Percentiles rank a stretch among this genome's conserved stretches.
phyloP scores from a whole-genome alignment of 1,140 invertebrate genomes.

The Schlechtendalia chinensis region DNA sequence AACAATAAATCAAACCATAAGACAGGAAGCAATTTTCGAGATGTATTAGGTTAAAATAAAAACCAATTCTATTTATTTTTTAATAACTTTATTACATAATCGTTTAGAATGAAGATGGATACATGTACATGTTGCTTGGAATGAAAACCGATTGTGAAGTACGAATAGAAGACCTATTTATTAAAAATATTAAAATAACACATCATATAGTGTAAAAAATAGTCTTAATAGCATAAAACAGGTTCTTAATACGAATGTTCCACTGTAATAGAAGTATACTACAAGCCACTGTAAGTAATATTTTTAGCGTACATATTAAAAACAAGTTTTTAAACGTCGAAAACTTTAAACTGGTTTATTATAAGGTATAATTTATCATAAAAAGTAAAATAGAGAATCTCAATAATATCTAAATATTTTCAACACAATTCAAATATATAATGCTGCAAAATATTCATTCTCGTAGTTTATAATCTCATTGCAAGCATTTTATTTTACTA shows the following conservation, averaged over 20 bases:
- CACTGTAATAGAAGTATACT: not conserved
- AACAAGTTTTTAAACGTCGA: not conserved
- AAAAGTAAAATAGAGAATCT: not conserved
- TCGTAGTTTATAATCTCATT: too few relatives aligned
- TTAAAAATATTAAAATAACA: constrained; percentile 19
- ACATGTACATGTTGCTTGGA: not conserved
- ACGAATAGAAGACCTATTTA: constrained; percentile 13
- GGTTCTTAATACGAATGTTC: constrained; percentile 6
- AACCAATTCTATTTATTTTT: not conserved
- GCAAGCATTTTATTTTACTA: too few relatives aligned
- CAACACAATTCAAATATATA: too few relatives aligned
- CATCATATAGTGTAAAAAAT: constrained; percentile 21
- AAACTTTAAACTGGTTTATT: not conserved
- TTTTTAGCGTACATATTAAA: constrained; percentile 1
- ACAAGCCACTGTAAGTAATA: not conserved
- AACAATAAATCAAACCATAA: not conserved
- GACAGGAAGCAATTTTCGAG: not conserved
- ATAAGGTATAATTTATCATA: not conserved
- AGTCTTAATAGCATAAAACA: constrained; percentile 16
- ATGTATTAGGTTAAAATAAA: not conserved
- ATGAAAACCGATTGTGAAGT: constrained; percentile 5
- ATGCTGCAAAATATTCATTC: too few relatives aligned
- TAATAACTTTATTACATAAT: not conserved
- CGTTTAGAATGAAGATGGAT: not conserved
- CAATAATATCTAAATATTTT: too few relatives aligned